Evolutionary conservation across 2,113 vertebrate species (phyloP), one percentile per base, ranked within the genome.

Genomic region (Marmota flaviventris): DNA sequence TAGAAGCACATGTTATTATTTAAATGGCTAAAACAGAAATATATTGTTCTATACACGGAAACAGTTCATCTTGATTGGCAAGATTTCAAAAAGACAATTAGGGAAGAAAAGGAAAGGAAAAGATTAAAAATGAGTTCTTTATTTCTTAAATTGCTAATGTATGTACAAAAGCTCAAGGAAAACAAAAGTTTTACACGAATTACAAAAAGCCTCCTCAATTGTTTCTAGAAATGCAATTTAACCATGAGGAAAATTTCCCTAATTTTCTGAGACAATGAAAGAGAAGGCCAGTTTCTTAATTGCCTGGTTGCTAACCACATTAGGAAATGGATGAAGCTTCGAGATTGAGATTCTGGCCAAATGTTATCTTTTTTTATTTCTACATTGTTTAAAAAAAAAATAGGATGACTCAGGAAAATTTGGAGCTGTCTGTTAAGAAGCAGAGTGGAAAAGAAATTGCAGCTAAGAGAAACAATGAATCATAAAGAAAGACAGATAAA

Each of bases 161-260:
- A 56, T 12, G 91, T 8, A 83, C 10, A 89, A 75, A 94, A 85
- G 22, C 70, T 87, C 14, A 73, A 92, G 45, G 61, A 87, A 97
- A 93, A 92, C 22, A 89, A 91, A 83, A 63, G 32, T 91, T 85
- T 91, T 91, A 39, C 65, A 77, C 24, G 85, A 53, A 88, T 95
- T 90, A 85, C n/a, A 82, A 90, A 93, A 95, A 34, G 12, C 18
- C 61, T 75, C 90, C 61, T 83, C 82, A 79, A 39, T 39, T 91
- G 53, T 94, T 98, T 97, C 91, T 24, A 93, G 92, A 98, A 98
- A 92, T 79, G 32, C 58, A 95, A 85, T 97, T 97, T 93, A 75
- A 78, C 56, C 63, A 83, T 78, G 34, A 97, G 61, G 11, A 97
- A 96, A 98, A 91, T 85, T 75, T 96, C 77, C 45, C 11, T 94